These are phyloP conservation scores for silkworm (Bombyx mori) DNA, from an alignment of 1,140 invertebrate species.

Conservation along the genomic window ASM3026992v2 NC_085126.1:6853001-6853500, in stretches of 20 bases:
- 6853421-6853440: slow-evolving; percentile 78
- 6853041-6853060: no score
- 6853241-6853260: slow-evolving; percentile 76
- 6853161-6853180: slow-evolving; percentile 3
- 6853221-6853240: slow-evolving; percentile 80
- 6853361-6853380: slow-evolving; percentile 80
- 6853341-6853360: slow-evolving; percentile 79
- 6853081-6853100: no score
- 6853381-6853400: slow-evolving; percentile 75
- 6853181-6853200: slow-evolving; percentile 1
- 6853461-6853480: slow-evolving; percentile 79
- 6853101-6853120: neutral
- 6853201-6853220: slow-evolving; percentile 65
- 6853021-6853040: no score
- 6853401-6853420: slow-evolving; percentile 80
- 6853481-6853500: slow-evolving; percentile 75
- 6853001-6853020: no score
- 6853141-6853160: neutral
- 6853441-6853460: slow-evolving; percentile 72
- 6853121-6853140: neutral
- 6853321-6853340: slow-evolving; percentile 76
- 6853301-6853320: slow-evolving; percentile 80
- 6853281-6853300: slow-evolving; percentile 76
- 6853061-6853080: no score
- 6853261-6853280: slow-evolving; percentile 73